A percentile compares a stretch with the other conserved stretches of the same genome.
phyloP scores from a whole-genome alignment of 2,888 invertebrate species.

The Beris chalybata region DNA sequence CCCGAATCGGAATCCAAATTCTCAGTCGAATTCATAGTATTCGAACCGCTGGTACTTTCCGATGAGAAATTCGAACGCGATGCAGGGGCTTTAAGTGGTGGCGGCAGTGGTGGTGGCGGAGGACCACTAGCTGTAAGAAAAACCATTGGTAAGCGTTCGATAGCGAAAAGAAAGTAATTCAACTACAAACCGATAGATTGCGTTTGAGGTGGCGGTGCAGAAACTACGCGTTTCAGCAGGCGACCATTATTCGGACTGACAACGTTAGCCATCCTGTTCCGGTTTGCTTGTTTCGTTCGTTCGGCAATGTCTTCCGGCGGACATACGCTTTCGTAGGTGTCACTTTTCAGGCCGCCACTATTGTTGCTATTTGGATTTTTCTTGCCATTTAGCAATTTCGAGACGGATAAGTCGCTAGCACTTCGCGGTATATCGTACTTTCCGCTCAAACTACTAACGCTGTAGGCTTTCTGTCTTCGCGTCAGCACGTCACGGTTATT shows the following conservation, averaged over 20 bases:
- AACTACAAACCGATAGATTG: conserved; percentile 48
- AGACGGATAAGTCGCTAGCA: conserved; percentile 45
- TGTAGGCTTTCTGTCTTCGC: conserved; percentile 53
- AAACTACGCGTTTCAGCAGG: conserved; percentile 61
- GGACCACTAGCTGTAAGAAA: conserved; percentile 57
- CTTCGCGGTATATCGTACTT: conserved; percentile 48
- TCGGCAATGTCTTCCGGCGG: conserved; percentile 55
- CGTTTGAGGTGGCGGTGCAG: conserved; percentile 59
- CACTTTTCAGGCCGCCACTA: conserved; percentile 49
- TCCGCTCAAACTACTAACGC: conserved; percentile 44
- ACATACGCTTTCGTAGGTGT: conserved; percentile 57
- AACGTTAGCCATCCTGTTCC: conserved; percentile 48
- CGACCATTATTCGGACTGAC: conserved; percentile 47
- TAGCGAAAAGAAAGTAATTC: neutral
- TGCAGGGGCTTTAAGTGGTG: conserved; percentile 58
- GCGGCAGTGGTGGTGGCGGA: conserved; percentile 73
- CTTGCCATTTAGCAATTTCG: conserved; percentile 49
- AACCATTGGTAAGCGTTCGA: conserved; percentile 1
- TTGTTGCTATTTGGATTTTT: conserved; percentile 3
- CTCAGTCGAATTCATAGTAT: conserved; percentile 41
- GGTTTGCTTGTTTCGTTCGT: conserved; percentile 52
- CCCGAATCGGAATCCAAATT: conserved; percentile 54
- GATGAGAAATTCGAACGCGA: conserved; percentile 21
- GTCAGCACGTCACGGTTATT: conserved; percentile 50
- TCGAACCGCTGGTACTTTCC: conserved; percentile 37